phyloP scores from a whole-genome alignment of 2,113 vertebrate genomes.

The Alligator mississippiensis region DNA sequence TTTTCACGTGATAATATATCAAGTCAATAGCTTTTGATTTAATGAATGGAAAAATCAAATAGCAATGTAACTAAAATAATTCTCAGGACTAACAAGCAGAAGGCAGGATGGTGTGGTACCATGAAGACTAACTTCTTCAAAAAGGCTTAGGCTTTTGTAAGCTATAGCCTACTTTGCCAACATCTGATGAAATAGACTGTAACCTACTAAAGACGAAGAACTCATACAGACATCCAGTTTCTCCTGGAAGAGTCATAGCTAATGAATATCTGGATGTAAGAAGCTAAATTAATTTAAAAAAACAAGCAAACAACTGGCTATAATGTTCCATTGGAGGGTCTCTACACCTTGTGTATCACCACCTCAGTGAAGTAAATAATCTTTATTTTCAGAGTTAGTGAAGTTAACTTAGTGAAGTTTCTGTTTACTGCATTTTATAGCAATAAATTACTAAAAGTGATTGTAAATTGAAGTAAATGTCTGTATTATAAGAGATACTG shows the following conservation, averaged over 20 bases:
- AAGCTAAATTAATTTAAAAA: not conserved
- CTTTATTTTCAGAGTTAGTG: not conserved
- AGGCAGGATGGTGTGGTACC: no score
- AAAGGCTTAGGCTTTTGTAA: no score
- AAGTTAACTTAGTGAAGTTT: not conserved
- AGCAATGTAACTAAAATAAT: not conserved
- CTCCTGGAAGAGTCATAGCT: no score
- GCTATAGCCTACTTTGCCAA: no score
- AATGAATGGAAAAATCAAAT: not conserved
- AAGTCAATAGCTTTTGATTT: not conserved
- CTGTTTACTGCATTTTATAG: slow-evolving; percentile 36
- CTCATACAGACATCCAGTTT: no score
- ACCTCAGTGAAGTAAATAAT: slow-evolving; percentile 6
- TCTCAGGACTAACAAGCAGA: not conserved
- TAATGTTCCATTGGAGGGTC: not conserved
- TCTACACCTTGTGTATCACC: not conserved
- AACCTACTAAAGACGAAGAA: no score
- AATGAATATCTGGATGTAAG: not conserved
- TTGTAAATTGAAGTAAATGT: slow-evolving; percentile 17
- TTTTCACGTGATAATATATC: not conserved
- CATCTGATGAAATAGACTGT: no score
- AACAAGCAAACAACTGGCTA: not conserved
- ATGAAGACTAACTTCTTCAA: no score
- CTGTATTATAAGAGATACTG: slow-evolving; percentile 5
- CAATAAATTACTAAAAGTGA: slow-evolving; percentile 1